Evolutionary conservation across 2,113 vertebrate genomes (phyloP).

Genomic region (Thryonomys swinderianus): DNA sequence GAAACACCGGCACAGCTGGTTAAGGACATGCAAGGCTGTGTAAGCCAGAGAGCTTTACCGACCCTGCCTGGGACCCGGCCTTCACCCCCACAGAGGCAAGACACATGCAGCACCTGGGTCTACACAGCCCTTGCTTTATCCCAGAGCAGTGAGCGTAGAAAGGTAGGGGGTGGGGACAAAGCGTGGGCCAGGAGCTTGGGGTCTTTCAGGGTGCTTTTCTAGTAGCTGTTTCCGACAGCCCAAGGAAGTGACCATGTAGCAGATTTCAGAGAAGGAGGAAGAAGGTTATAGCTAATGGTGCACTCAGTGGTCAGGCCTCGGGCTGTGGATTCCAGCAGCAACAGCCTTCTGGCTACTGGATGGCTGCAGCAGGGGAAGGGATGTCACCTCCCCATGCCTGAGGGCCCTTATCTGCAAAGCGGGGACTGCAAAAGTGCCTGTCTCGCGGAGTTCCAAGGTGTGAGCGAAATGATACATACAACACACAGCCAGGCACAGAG

Average conservation of each 20-base stretch:
- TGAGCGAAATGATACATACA: background rate
- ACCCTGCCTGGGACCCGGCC: background rate
- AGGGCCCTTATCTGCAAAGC: background rate
- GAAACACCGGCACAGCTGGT: background rate
- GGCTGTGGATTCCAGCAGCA: rapidly evolving
- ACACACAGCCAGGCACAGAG: background rate
- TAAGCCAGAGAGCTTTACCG: background rate
- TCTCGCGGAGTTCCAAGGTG: background rate
- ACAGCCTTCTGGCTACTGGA: background rate
- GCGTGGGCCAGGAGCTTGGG: background rate
- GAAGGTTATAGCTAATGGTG: background rate
- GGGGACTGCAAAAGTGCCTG: background rate
- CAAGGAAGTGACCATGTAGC: background rate
- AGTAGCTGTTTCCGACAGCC: background rate
- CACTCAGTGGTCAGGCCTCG: background rate
- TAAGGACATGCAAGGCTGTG: background rate
- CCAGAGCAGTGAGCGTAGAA: background rate
- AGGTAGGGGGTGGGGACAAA: background rate
- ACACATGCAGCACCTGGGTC: background rate
- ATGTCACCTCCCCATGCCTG: background rate
- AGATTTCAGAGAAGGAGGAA: background rate
- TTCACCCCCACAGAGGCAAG: background rate
- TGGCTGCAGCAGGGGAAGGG: background rate
- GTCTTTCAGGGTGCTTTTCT: background rate
- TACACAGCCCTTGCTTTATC: background rate